These are phyloP conservation scores for Ochropleura leucogaster DNA, from an alignment of 2,888 invertebrate species.

Conservation along the genomic window DNA sequence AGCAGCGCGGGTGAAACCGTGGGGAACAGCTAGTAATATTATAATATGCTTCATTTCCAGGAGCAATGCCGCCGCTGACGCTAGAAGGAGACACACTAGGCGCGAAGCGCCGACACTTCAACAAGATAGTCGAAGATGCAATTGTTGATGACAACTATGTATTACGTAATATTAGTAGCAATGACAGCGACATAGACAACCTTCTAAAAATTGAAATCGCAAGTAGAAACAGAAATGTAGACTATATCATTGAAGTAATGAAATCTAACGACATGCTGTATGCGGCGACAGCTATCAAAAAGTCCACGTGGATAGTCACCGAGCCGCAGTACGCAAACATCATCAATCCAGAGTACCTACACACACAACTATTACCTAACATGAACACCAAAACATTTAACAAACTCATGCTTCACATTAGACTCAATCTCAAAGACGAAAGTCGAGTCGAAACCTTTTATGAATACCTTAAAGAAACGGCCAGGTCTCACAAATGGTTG, in stretches of 20 bases:
- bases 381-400: constrained; percentile 78
- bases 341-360: constrained; percentile 79
- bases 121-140: constrained; percentile 71
- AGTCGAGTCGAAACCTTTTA: constrained; percentile 79
- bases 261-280: constrained; percentile 80
- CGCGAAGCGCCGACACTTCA: constrained; percentile 74
- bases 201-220: constrained; percentile 81
- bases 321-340: constrained; percentile 77
- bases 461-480: constrained; percentile 71
- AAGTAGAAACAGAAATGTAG: constrained; percentile 71
- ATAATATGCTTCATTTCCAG: constrained; percentile 8
- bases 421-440: constrained; percentile 78
- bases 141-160: constrained; percentile 56
- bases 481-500: constrained; percentile 78
- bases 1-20: too few species aligned
- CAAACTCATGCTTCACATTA: constrained; percentile 78
- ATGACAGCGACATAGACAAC: constrained; percentile 75
- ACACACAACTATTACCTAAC: constrained; percentile 74
- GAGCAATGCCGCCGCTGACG: constrained; percentile 67
- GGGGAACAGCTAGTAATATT: too few species aligned
- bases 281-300: constrained; percentile 80
- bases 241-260: constrained; percentile 76
- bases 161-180: constrained; percentile 64
- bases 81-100: constrained; percentile 71
- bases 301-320: constrained; percentile 79